phyloP scores from a whole-genome alignment of 1,140 invertebrate genomes.

The Cydia fagiglandana region DNA sequence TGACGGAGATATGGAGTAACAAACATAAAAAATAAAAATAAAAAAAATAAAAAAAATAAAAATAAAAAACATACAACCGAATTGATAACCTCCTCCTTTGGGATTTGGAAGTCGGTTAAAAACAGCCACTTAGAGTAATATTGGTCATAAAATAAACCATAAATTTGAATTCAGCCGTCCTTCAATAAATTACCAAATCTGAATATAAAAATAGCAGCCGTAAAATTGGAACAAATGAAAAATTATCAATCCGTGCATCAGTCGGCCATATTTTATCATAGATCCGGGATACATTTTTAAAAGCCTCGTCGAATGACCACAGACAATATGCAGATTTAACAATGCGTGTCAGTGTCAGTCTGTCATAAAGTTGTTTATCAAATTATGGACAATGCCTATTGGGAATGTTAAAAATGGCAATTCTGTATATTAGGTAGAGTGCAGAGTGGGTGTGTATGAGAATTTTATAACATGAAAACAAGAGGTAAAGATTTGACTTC shows the following conservation, averaged over 20 bases:
- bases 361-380: conserved; percentile 10
- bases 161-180: background rate
- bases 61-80: too few relatives aligned
- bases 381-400: background rate
- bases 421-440: background rate
- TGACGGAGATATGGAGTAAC: too few relatives aligned
- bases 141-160: background rate
- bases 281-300: conserved; percentile 20
- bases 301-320: conserved; percentile 14
- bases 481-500: too few relatives aligned
- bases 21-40: too few relatives aligned
- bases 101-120: too few relatives aligned
- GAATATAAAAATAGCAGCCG: conserved; percentile 1
- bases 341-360: conserved; percentile 25
- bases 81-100: too few relatives aligned
- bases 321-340: conserved; percentile 12
- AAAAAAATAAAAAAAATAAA: too few relatives aligned
- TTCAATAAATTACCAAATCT: background rate
- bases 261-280: conserved; percentile 15
- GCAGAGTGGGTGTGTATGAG: background rate
- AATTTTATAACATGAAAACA: too few relatives aligned
- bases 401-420: background rate
- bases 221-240: conserved; percentile 11
- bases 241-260: conserved; percentile 11
- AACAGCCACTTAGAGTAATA: background rate